These are phyloP conservation scores for Phacellophora camtschatica DNA, from an alignment of 30 jellyfish, hydroid and myxozoan genomes.

Conservation along the genomic window DNA sequence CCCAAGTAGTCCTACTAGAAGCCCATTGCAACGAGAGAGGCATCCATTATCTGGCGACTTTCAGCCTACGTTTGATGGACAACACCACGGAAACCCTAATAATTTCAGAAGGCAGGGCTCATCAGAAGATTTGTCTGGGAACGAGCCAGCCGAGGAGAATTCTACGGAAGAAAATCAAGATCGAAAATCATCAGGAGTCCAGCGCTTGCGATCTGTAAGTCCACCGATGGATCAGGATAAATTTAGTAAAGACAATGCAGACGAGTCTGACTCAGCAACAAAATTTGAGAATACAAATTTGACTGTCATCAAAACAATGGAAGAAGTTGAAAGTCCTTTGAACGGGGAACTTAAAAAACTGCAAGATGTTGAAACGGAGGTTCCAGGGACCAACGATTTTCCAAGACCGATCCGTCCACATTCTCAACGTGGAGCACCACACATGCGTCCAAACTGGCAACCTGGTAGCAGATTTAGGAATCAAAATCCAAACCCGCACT, in stretches of 20 bases:
- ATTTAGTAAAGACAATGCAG: background rate
- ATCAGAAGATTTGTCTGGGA: background rate
- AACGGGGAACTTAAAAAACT: background rate
- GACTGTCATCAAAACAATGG: background rate
- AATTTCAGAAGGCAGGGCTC: background rate
- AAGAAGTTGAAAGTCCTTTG: background rate
- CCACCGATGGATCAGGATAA: background rate
- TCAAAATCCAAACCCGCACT: slow-evolving; percentile 4
- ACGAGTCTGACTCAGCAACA: background rate
- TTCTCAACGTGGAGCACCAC: background rate
- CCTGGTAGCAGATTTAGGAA: slow-evolving; percentile 43
- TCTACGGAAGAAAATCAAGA: background rate
- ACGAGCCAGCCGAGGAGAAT: background rate
- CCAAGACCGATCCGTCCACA: background rate
- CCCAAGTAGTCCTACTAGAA: background rate
- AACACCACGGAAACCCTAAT: background rate
- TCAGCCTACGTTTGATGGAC: background rate
- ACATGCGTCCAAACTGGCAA: background rate
- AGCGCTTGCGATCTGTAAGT: background rate
- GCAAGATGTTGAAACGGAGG: background rate
- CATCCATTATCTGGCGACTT: background rate
- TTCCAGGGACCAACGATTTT: background rate
- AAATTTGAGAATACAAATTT: background rate
- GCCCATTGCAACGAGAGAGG: background rate
- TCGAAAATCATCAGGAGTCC: background rate